A percentile compares a stretch with the other conserved stretches of the same genome.
These are phyloP conservation scores for Ameiurus melas DNA, from an alignment of 2,113 vertebrate species.

Conservation along the genomic window DNA sequence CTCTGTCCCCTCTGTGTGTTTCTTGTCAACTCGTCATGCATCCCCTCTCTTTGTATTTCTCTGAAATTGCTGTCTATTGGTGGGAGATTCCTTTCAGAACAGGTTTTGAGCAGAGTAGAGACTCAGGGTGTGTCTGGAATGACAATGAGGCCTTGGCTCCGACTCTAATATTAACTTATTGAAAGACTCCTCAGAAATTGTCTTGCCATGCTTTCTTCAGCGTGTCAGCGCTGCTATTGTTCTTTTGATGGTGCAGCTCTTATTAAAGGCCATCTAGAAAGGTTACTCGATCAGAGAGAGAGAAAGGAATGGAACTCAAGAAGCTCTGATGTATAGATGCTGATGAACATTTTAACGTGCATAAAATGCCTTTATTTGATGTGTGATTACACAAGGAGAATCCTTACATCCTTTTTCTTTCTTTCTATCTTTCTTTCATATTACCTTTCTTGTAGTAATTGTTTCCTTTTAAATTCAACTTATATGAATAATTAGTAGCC, in stretches of 20 bases:
- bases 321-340: constrained; percentile 39
- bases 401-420: constrained; percentile 13
- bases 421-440: neutral
- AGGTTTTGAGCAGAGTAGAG: constrained; percentile 53
- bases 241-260: constrained; percentile 45
- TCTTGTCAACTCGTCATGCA: constrained; percentile 34
- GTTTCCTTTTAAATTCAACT: neutral
- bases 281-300: constrained; percentile 37
- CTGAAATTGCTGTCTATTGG: constrained; percentile 56
- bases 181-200: constrained; percentile 51
- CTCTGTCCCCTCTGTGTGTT: constrained; percentile 29
- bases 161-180: constrained; percentile 52
- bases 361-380: constrained; percentile 31
- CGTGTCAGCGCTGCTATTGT: constrained; percentile 41
- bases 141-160: constrained; percentile 53
- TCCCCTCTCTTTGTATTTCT: constrained; percentile 52
- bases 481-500: neutral
- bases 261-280: constrained; percentile 50
- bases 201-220: constrained; percentile 48
- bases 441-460: neutral
- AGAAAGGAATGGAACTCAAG: constrained; percentile 20
- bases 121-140: constrained; percentile 55
- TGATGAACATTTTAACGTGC: constrained; percentile 22
- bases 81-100: constrained; percentile 58
- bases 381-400: neutral